phyloP scores from a whole-genome alignment of 2,797 vertebrate genomes.

The Chelmon rostratus region DNA sequence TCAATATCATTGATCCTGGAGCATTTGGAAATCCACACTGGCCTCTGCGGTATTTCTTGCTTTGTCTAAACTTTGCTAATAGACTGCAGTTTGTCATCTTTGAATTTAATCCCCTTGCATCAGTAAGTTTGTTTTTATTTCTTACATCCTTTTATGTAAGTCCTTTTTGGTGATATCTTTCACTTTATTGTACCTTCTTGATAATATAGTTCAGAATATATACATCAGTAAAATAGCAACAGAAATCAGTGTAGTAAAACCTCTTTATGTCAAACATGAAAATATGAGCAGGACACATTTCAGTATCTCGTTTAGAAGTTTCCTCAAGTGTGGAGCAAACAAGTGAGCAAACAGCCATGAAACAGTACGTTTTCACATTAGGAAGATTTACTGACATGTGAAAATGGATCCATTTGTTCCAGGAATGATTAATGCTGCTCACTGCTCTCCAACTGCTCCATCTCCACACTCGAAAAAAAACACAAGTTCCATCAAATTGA shows the following conservation, averaged over 20 bases:
- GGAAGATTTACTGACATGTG: constrained; percentile 22
- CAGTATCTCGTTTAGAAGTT: constrained; percentile 6
- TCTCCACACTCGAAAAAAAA: constrained; percentile 38
- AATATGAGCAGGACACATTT: constrained; percentile 1
- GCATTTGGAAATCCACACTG: constrained; percentile 41
- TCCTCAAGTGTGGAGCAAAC: neutral
- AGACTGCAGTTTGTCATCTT: constrained; percentile 17
- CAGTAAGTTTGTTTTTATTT: no score
- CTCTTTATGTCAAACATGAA: constrained; percentile 15
- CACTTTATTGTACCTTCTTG: neutral
- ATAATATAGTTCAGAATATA: constrained; percentile 1
- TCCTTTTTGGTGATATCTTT: constrained; percentile 20
- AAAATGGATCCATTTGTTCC: constrained; percentile 52
- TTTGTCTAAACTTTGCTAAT: constrained; percentile 30
- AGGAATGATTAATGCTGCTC: constrained; percentile 38
- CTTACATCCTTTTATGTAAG: constrained; percentile 27
- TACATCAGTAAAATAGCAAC: constrained; percentile 4
- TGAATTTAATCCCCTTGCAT: constrained; percentile 20
- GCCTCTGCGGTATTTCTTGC: constrained; percentile 28
- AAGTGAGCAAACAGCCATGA: constrained; percentile 25
- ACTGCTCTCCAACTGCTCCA: constrained; percentile 31
- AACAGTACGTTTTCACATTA: constrained; percentile 40
- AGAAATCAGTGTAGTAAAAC: neutral
- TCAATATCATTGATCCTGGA: constrained; percentile 41
- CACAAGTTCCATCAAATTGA: constrained; percentile 40